phyloP scores from a whole-genome alignment of 2,797 vertebrate species.

The Danio choprae region DNA sequence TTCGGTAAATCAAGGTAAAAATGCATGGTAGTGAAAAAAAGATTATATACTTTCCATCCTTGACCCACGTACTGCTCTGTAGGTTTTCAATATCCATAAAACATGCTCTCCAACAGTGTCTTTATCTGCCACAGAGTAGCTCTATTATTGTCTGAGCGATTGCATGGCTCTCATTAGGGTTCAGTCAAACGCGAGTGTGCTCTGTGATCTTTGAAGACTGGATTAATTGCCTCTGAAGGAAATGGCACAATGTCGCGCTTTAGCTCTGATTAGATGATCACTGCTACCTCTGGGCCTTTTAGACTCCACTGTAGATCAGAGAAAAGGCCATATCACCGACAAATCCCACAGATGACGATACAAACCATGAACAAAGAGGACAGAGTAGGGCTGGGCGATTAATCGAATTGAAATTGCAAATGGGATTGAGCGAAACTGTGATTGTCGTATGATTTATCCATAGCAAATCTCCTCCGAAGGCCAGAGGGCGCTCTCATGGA shows the following conservation, averaged over 20 bases:
- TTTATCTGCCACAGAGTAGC: not conserved
- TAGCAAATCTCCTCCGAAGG: too few species aligned
- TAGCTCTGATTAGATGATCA: slow-evolving; percentile 33
- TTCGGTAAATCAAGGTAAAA: too few species aligned
- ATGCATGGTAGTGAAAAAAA: too few species aligned
- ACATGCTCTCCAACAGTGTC: not conserved
- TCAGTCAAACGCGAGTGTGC: slow-evolving; percentile 29
- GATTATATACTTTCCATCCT: too few species aligned
- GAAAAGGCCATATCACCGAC: not conserved
- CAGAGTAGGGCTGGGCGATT: not conserved
- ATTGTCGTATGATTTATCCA: too few species aligned
- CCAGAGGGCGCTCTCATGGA: too few species aligned
- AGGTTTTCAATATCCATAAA: not conserved
- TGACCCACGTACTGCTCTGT: not conserved
- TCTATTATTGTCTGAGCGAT: not conserved
- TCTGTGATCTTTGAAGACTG: slow-evolving; percentile 51
- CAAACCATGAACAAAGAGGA: not conserved
- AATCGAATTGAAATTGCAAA: too few species aligned
- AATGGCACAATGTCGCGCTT: slow-evolving; percentile 29
- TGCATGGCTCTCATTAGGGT: slow-evolving; percentile 1
- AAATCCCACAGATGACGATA: not conserved
- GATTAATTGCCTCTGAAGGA: slow-evolving; percentile 33
- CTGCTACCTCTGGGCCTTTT: slow-evolving; percentile 31
- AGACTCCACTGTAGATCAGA: slow-evolving; percentile 15
- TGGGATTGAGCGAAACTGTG: too few species aligned